Base-by-base conservation (phyloP, 2,888 invertebrate species). In the Oligia fasciuncula region DNA sequence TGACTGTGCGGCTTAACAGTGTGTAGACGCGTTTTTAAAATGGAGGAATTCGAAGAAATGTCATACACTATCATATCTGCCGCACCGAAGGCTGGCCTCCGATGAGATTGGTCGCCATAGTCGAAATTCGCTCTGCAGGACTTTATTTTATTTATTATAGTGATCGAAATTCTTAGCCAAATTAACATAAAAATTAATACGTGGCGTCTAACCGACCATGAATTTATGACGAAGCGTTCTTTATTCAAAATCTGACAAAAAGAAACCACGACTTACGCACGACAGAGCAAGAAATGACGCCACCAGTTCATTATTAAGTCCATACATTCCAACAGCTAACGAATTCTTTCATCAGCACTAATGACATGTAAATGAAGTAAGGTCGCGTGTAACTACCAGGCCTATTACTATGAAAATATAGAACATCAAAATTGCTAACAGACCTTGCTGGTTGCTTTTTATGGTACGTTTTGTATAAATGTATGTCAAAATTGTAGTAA, bases 291-390 rank as follows among this genome's bases (percentile, higher is more conserved):
- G 51, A 67, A 76, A 87, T 76, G n/a, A 85, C 73, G 73, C 87
- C 87, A 85, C 54, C 2, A 70, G 51, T 66, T 65, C 65, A 80
- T 88, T 75, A 77, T 69, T 63, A 65, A 76, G 65, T 70, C 68
- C 78, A 62, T 67, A 76, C 80, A 73, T 71, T 76, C 51, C 40
- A n/a, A 74, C 66, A 60, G 76, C 60, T 78, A 77, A 82, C 74
- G 77, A 86, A 86, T 85, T 82, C 75, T 65, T 70, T 71, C 76
- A 81, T 75, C 68, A 79, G n/a, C 23, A 76, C 69, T 87, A 81
- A 88, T 85, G 76, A 54, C 78, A 86, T 86, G 88, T 69, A 88
- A 88, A 86, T 86, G 88, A 77, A 77, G 65, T 43, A 67, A 68
- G 62, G 60, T 88, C 60, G 78, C 79, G 75, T 79, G 76, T 79